A percentile compares a stretch with the other conserved stretches of the same genome.
These are phyloP conservation scores for Labeo catla DNA, from an alignment of 2,113 vertebrate species.

Conservation along the genomic window DNA sequence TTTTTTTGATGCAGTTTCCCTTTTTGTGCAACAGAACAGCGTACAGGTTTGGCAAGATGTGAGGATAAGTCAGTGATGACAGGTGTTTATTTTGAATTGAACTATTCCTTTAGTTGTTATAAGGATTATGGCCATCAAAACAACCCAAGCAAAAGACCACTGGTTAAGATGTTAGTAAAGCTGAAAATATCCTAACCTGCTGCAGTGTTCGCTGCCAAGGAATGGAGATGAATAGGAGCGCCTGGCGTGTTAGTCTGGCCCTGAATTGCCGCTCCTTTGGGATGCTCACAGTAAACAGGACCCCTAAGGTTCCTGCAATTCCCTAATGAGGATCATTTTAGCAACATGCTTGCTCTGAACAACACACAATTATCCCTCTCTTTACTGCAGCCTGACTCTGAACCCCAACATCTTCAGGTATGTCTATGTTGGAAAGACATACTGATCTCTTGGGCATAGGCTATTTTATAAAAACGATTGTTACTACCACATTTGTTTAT, in stretches of 20 bases:
- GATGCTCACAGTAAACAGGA: conserved; percentile 21
- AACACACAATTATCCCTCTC: conserved; percentile 23
- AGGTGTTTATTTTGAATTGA: not conserved
- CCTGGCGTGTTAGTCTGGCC: conserved; percentile 5
- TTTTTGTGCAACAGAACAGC: not conserved
- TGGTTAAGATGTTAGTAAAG: not conserved
- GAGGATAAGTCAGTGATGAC: not conserved
- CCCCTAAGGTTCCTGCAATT: conserved; percentile 5
- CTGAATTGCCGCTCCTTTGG: conserved; percentile 33
- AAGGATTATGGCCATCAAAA: not conserved
- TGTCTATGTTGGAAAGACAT: not conserved
- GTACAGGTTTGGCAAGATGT: not conserved
- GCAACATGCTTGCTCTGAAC: conserved; percentile 1
- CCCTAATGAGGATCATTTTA: conserved; percentile 38
- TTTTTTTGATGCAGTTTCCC: not conserved
- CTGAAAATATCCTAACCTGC: conserved; percentile 7
- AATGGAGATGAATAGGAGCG: conserved; percentile 19
- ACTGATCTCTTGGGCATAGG: not conserved
- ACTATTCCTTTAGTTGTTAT: conserved; percentile 5
- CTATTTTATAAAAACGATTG: not conserved
- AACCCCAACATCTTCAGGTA: conserved; percentile 25
- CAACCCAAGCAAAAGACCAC: not conserved
- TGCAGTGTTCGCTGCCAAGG: not conserved
- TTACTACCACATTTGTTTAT: not conserved
- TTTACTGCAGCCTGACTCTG: conserved; percentile 10